A percentile compares a stretch with the other conserved stretches of the same genome.
phyloP scores from a whole-genome alignment of 92 coral and sea anemone genomes.

The Zoanthus gigantus region DNA sequence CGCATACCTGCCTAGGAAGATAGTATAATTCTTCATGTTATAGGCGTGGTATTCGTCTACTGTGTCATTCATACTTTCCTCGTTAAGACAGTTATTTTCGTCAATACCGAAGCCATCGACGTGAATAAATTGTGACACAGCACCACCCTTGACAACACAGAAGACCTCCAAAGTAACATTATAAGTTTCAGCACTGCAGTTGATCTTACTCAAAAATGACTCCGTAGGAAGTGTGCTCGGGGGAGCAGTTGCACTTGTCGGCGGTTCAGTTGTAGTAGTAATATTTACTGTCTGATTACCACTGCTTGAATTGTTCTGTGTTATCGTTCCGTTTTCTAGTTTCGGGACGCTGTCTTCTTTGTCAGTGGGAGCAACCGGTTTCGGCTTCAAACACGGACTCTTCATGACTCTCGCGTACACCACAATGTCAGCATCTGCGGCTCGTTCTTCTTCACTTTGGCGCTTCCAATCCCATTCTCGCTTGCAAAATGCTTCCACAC shows the following conservation, averaged over 20 bases:
- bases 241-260: constrained; percentile 2
- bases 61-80: constrained; percentile 56
- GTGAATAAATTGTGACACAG: constrained; percentile 65
- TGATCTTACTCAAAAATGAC: constrained; percentile 8
- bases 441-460: constrained; percentile 59
- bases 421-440: constrained; percentile 81
- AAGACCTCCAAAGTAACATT: constrained; percentile 72
- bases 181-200: constrained; percentile 70
- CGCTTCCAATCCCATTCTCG: constrained; percentile 78
- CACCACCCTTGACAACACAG: constrained; percentile 86
- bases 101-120: constrained; percentile 71
- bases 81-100: constrained; percentile 61
- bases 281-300: constrained; percentile 36
- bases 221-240: neutral
- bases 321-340: neutral
- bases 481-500: constrained; percentile 69
- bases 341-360: neutral
- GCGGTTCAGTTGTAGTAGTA: constrained; percentile 20
- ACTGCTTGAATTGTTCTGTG: constrained; percentile 8
- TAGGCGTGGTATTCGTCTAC: constrained; percentile 76
- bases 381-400: constrained; percentile 84
- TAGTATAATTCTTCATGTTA: constrained; percentile 64
- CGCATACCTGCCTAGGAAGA: constrained; percentile 82
- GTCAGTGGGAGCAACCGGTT: constrained; percentile 7
- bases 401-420: constrained; percentile 73